phyloP scores from a whole-genome alignment of 2,797 vertebrate species.

The Danio kyathit region DNA sequence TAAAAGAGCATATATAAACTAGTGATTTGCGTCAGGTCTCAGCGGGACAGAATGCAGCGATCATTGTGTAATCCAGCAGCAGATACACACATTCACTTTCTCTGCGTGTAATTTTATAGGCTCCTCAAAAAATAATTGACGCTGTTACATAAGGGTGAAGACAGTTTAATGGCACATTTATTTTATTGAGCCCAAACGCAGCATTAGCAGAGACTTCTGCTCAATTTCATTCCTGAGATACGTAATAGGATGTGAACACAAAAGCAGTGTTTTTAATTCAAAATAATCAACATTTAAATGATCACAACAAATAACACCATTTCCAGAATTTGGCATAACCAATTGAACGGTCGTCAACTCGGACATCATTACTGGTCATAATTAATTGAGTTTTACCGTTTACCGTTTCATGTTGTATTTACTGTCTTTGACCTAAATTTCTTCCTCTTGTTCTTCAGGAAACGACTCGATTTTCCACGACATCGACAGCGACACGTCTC shows the following conservation, averaged over 20 bases:
- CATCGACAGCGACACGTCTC: constrained; percentile 92
- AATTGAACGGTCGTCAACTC: too few relatives aligned
- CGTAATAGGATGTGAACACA: not conserved
- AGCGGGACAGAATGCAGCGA: not conserved
- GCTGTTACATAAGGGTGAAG: constrained; percentile 61
- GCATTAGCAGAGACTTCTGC: constrained; percentile 37
- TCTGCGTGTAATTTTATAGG: constrained; percentile 48
- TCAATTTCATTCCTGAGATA: constrained; percentile 12
- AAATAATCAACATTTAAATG: too few relatives aligned
- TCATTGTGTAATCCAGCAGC: not conserved
- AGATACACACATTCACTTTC: constrained; percentile 5
- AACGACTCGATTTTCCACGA: constrained; percentile 92
- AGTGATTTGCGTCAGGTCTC: constrained; percentile 1
- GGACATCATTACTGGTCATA: too few relatives aligned
- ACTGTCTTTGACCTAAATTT: too few relatives aligned
- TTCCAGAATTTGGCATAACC: too few relatives aligned
- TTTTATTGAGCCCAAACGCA: constrained; percentile 55
- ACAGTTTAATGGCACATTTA: constrained; percentile 62
- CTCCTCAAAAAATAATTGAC: constrained; percentile 61
- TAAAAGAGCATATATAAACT: constrained; percentile 8
- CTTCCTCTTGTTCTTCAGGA: constrained; percentile 71
- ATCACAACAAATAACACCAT: too few relatives aligned
- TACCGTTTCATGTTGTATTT: too few relatives aligned
- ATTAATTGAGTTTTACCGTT: too few relatives aligned
- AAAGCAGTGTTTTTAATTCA: too few relatives aligned